Percentiles rank a stretch among this genome's conserved stretches.
phyloP scores from a whole-genome alignment of 1,140 invertebrate genomes.

The Dinoponera quadriceps region DNA sequence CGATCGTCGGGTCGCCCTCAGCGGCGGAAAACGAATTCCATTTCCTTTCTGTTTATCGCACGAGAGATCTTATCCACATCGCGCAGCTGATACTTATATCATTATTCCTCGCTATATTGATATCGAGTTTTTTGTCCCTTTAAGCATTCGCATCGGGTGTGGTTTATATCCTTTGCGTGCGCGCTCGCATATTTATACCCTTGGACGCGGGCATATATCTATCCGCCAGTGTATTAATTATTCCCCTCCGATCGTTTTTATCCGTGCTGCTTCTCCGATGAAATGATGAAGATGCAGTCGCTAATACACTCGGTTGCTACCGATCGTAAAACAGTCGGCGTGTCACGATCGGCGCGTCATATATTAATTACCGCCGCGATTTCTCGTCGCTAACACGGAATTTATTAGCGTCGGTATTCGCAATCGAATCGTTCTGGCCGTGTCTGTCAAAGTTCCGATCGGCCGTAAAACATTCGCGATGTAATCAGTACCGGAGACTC shows the following conservation, averaged over 20 bases:
- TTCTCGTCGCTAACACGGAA: constrained; percentile 43
- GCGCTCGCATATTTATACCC: neutral
- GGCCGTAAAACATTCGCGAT: constrained; percentile 12
- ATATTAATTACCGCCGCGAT: constrained; percentile 58
- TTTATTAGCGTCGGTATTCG: constrained; percentile 37
- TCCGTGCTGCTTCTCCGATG: neutral
- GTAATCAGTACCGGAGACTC: constrained; percentile 29
- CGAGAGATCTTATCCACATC: neutral
- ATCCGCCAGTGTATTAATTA: constrained; percentile 38
- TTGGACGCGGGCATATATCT: constrained; percentile 5
- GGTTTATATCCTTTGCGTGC: constrained; percentile 42
- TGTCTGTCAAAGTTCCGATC: constrained; percentile 20
- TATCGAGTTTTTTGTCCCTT: constrained; percentile 22
- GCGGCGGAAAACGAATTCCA: neutral
- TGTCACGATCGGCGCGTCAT: constrained; percentile 56
- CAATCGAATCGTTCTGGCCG: constrained; percentile 2
- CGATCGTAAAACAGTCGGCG: constrained; percentile 38
- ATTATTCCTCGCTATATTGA: constrained; percentile 14
- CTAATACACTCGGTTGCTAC: constrained; percentile 8
- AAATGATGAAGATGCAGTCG: constrained; percentile 53
- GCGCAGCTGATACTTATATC: constrained; percentile 3
- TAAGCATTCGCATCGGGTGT: neutral
- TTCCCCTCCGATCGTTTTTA: constrained; percentile 16
- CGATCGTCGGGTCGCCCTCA: neutral
- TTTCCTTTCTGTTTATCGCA: constrained; percentile 6